These are phyloP conservation scores for Circaetus cinerascens DNA, from an alignment of 2,113 vertebrate genomes.

Conservation along the genomic window DNA sequence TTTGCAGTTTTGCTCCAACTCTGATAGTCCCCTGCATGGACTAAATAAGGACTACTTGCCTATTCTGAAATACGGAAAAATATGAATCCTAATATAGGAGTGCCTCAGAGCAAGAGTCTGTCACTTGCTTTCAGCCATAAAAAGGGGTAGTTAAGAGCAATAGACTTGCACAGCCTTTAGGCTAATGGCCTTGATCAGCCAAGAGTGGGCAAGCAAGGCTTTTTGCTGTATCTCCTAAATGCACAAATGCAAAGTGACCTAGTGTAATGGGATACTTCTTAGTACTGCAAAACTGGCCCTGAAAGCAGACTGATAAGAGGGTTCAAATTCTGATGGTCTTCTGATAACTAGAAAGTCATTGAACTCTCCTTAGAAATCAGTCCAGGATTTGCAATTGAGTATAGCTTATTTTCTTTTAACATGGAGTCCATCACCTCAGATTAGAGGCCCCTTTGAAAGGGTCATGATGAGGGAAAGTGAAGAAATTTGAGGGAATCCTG, in stretches of 20 bases:
- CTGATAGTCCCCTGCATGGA: background rate
- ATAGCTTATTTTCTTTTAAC: background rate
- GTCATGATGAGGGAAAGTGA: background rate
- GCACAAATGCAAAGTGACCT: background rate
- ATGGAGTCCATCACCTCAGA: background rate
- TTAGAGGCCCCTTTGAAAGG: background rate
- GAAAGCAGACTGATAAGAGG: background rate
- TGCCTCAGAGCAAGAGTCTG: background rate
- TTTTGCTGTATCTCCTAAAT: background rate
- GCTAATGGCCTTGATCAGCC: background rate
- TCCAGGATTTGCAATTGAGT: background rate
- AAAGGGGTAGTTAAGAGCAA: background rate
- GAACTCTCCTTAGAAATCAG: background rate
- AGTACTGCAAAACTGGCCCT: background rate
- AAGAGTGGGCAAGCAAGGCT: background rate
- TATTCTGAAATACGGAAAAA: background rate
- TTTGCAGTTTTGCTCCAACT: conserved; percentile 2
- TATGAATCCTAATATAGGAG: conserved; percentile 62
- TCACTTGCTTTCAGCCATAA: background rate
- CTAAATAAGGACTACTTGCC: conserved; percentile 55
- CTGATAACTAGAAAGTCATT: background rate
- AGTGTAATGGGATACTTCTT: background rate
- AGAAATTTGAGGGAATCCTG: background rate
- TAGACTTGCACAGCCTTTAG: background rate
- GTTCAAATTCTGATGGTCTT: background rate